Evolutionary conservation across 2,888 invertebrate genomes (phyloP).

Genomic region (Zeuzera pyrina): DNA sequence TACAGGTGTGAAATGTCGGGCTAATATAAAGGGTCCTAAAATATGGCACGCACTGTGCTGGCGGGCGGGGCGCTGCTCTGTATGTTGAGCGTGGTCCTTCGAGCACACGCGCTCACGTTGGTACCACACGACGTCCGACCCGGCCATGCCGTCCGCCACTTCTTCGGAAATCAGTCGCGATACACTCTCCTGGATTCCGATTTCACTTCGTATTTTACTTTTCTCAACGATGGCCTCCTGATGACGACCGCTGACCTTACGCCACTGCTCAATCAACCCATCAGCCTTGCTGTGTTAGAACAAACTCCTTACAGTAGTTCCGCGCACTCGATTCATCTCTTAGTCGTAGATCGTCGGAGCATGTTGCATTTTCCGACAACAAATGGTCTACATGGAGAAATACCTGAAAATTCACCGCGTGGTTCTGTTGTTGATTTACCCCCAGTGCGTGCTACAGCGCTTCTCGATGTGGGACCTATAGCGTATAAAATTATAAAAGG

Average conservation of each 20-base stretch:
- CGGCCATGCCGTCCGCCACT: constrained; percentile 89
- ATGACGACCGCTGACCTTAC: constrained; percentile 92
- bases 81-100: constrained; percentile 40
- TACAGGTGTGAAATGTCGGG: constrained; percentile 58
- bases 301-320: constrained; percentile 85
- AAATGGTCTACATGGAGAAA: constrained; percentile 77
- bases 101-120: constrained; percentile 70
- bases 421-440: constrained; percentile 83
- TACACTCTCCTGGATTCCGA: constrained; percentile 81
- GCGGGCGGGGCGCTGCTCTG: constrained; percentile 55
- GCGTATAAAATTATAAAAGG: constrained; percentile 87
- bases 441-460: constrained; percentile 79
- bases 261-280: constrained; percentile 85
- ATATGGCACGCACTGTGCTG: constrained; percentile 52
- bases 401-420: constrained; percentile 82
- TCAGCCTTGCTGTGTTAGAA: constrained; percentile 86
- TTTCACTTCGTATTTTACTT: constrained; percentile 88
- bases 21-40: constrained; percentile 29
- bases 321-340: constrained; percentile 85
- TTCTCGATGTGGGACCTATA: constrained; percentile 78
- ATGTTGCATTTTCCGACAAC: constrained; percentile 84
- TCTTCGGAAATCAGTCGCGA: constrained; percentile 72
- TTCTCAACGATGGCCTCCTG: constrained; percentile 88
- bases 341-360: constrained; percentile 86
- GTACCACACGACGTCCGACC: constrained; percentile 93